Base-by-base conservation (phyloP, 2,888 invertebrate species). In the Emmelina monodactyla region DNA sequence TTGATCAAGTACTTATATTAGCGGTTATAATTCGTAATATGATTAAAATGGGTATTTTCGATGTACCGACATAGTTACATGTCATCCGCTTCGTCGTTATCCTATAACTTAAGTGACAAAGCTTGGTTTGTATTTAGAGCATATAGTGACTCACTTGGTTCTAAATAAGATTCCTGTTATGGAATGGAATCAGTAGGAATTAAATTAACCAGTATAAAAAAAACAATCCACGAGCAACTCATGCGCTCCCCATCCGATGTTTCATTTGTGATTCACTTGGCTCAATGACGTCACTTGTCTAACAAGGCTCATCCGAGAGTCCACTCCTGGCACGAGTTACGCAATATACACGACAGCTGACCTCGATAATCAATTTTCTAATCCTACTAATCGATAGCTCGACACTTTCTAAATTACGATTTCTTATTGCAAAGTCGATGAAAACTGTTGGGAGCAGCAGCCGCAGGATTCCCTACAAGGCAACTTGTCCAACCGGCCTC, bases 381-480 rank as follows among this genome's bases (percentile, higher is more conserved):
- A 49, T 51, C 51, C 53, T 49, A 45, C 37, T 44, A 40, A 37
- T 40, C 46, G 25, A 25, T 10, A 9, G 6, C 19, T 9, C 19
- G 19, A 3, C 25, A 25, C 25, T 25, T 25, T 25, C 25, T 3
- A 25, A 25, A n/a, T 25, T 25, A 7, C 11, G 3, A 25, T 3
- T 7, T 25, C 25, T 25, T 25, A 25, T 25, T 10, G 9, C 11
- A n/a, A n/a, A n/a, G n/a, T n/a, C n/a, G n/a, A n/a, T n/a, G n/a
- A n/a, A n/a, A n/a, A n/a, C n/a, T n/a, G n/a, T n/a, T n/a, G n/a
- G n/a, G n/a, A n/a, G n/a, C n/a, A n/a, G 67, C 61, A 62, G 66
- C 9, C 55, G 46, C 75, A 63, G 72, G 64, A 64, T 76, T 69
- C 78, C 76, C 59, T 76, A 75, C 46, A 78, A 60, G 76, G 78